Evolutionary conservation across 1,140 invertebrate species (phyloP).

Genomic region (Leptopilina boulardi): DNA sequence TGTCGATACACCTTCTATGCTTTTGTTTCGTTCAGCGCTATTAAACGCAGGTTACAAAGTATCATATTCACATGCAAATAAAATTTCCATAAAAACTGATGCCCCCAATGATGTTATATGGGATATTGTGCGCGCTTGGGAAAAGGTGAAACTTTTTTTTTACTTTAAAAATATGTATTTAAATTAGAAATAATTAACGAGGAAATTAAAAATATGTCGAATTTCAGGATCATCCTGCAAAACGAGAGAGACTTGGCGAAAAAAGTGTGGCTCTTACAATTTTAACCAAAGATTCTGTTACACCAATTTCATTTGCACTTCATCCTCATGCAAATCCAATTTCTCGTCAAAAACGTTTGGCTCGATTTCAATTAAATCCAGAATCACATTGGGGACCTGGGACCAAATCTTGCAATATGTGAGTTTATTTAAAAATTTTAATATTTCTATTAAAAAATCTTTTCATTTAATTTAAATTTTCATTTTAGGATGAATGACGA

Average conservation of each 20-base stretch:
- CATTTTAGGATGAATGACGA: conserved; percentile 48
- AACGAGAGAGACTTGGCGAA: conserved; percentile 74
- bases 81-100: conserved; percentile 94
- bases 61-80: conserved; percentile 93
- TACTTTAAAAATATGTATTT: neutral
- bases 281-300: conserved; percentile 74
- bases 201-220: conserved; percentile 37
- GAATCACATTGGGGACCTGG: conserved; percentile 93
- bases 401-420: conserved; percentile 81
- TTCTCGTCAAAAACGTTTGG: conserved; percentile 83
- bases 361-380: conserved; percentile 93
- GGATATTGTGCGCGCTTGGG: conserved; percentile 94
- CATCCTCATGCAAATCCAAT: conserved; percentile 87
- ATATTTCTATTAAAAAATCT: conserved; percentile 24
- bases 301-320: conserved; percentile 78
- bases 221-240: conserved; percentile 62
- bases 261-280: conserved; percentile 79
- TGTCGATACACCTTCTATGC: conserved; percentile 66
- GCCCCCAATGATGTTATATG: conserved; percentile 92
- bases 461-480: conserved; percentile 9
- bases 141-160: conserved; percentile 79
- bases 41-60: conserved; percentile 95
- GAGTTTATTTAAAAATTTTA: conserved; percentile 35
- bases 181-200: conserved; percentile 21
- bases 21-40: conserved; percentile 89